Evolutionary conservation across 2,113 vertebrate genomes (phyloP).

Genomic region (Gallinago media): DNA sequence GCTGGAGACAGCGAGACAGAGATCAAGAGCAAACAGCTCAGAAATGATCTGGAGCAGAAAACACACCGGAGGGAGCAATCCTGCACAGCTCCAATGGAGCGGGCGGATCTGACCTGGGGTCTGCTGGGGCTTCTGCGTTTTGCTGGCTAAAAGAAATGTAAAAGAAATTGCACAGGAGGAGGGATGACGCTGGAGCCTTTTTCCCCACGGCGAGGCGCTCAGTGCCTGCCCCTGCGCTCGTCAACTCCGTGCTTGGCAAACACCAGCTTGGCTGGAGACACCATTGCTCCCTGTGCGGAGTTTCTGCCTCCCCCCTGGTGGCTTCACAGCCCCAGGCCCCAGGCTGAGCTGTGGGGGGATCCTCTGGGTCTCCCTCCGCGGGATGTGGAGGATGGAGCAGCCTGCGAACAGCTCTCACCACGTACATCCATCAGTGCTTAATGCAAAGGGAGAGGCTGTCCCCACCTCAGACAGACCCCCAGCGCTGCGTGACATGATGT

Average conservation of each 20-base stretch:
- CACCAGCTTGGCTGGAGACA: fast-evolving
- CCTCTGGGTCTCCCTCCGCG: neutral
- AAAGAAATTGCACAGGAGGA: neutral
- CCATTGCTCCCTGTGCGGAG: fast-evolving
- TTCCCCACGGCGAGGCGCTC: neutral
- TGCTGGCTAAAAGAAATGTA: fast-evolving
- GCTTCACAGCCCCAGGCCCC: neutral
- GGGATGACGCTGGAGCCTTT: neutral
- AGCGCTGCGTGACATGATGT: fast-evolving
- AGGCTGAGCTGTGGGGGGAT: neutral
- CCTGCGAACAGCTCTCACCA: fast-evolving
- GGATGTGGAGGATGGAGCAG: neutral
- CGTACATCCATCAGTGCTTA: fast-evolving
- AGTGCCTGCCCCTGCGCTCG: fast-evolving
- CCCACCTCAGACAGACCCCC: fast-evolving
- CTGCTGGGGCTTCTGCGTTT: neutral
- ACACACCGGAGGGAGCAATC: neutral
- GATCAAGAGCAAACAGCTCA: neutral
- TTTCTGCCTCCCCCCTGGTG: neutral
- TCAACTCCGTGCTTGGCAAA: neutral
- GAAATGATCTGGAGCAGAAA: neutral
- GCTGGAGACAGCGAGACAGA: neutral
- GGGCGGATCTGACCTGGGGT: neutral
- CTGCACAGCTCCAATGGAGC: neutral
- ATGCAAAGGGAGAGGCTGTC: neutral